phyloP scores from a whole-genome alignment of 2,888 invertebrate species.

The Pterobdella sp. region DNA sequence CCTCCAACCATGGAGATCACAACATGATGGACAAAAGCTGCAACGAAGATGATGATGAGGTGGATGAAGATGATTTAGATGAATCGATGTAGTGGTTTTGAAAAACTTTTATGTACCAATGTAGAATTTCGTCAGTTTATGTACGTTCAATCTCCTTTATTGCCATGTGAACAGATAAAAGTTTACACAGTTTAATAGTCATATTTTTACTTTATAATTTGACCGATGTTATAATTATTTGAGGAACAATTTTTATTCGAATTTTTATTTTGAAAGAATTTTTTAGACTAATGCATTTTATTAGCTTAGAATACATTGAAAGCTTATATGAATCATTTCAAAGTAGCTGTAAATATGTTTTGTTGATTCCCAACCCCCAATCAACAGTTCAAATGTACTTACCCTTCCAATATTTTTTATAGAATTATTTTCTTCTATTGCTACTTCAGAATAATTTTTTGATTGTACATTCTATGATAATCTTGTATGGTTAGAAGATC shows the following conservation, averaged over 20 bases:
- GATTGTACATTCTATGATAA: not conserved
- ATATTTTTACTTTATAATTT: too few relatives aligned
- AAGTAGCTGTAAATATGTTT: slow-evolving; percentile 7
- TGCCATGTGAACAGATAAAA: too few relatives aligned
- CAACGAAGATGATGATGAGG: slow-evolving; percentile 12
- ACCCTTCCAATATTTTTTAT: not conserved
- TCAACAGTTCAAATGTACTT: not conserved
- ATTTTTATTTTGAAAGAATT: too few relatives aligned
- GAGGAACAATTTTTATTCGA: too few relatives aligned
- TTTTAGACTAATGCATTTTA: too few relatives aligned
- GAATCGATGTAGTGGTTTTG: slow-evolving; percentile 1
- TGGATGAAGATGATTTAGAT: slow-evolving; percentile 6
- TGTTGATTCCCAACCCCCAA: slow-evolving; percentile 10
- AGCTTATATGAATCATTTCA: too few relatives aligned
- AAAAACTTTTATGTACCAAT: not conserved
- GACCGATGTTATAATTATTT: too few relatives aligned
- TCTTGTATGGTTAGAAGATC: not conserved
- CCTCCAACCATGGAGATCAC: slow-evolving; percentile 14
- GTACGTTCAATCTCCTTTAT: too few relatives aligned
- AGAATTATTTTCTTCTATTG: not conserved
- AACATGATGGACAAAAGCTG: not conserved
- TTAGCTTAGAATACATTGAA: too few relatives aligned
- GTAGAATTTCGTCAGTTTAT: too few relatives aligned
- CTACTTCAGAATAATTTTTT: too few relatives aligned
- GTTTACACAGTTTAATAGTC: too few relatives aligned